These are phyloP conservation scores for Neogale vison DNA, from an alignment of 2,113 vertebrate species.

Conservation along the genomic window DNA sequence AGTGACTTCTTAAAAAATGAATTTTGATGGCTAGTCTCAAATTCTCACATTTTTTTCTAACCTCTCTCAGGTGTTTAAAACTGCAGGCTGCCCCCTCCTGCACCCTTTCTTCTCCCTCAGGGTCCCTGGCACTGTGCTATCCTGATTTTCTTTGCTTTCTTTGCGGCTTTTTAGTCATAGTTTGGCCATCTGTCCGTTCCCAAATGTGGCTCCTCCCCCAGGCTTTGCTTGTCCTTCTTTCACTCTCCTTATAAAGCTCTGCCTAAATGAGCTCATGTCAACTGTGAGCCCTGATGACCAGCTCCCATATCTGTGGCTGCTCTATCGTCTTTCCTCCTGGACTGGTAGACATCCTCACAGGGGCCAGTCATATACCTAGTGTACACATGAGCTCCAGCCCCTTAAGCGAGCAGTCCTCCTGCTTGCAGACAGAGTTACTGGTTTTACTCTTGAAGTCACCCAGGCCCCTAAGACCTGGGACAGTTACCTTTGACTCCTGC, in stretches of 20 bases:
- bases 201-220: neutral
- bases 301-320: neutral
- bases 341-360: neutral
- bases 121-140: neutral
- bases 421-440: neutral
- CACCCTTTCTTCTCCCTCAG: neutral
- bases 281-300: neutral
- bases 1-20: neutral
- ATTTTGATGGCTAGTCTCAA: neutral
- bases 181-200: neutral
- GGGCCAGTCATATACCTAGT: neutral
- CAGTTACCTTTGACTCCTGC: neutral
- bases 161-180: neutral
- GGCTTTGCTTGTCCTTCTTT: neutral
- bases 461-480: neutral
- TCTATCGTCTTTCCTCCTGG: neutral
- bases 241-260: neutral
- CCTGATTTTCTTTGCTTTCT: neutral
- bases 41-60: neutral
- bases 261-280: neutral
- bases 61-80: neutral
- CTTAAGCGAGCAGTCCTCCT: neutral
- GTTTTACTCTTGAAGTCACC: neutral
- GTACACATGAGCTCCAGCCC: neutral
- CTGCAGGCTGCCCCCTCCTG: neutral